Evolutionary conservation across 2,113 vertebrate species (phyloP), one percentile per base, ranked within the genome.

Genomic region (Tiliqua scincoides): DNA sequence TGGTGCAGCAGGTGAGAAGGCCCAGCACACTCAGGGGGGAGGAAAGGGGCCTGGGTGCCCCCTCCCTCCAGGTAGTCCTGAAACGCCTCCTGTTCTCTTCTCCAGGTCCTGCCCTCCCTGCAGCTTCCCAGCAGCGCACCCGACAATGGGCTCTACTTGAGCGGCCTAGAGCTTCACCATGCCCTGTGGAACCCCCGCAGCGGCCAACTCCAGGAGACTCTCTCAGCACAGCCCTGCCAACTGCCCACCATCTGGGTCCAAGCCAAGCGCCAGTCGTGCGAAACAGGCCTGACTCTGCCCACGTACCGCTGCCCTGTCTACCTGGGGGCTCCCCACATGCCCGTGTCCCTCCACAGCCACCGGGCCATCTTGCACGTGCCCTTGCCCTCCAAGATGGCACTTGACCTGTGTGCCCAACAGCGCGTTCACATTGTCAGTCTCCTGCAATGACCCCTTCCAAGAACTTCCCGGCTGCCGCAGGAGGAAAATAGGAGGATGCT

Each of bases 101-200:
- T 57, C 5, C 43, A 90, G 91, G 68, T 78, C 2, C 72, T 89
- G 72, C 52, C 81, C 25, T 54, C 40, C 10, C 5, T 11, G 54
- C 43, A 68, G 8, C 68, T 68, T 2, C 79, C 75, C 21, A 11
- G 32, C 68, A 20, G 52, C 6, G 73, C 81, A 25, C 95, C 96
- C 1, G 54, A 79, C 37, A 89, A 75, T 1, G 89, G 95, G 2
- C 75, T 97, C 82, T 96, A 95, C 63, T 84, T 98, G 84, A 94
- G 78, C 0, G 97, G 97, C 68, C 91, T 98, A 74, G 95, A 97
- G 83, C 89, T 98, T 21, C 94, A 93, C 83, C 95, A 97, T 0
- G 97, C 97, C 0, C 87, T 94, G 17, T 98, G 98, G 98, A 95
- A 98, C 88, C 62, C 89, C 0, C 63, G 85, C 10, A 79, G 74